phyloP scores from a whole-genome alignment of 2,797 vertebrate genomes.

The Alosa sapidissima region DNA sequence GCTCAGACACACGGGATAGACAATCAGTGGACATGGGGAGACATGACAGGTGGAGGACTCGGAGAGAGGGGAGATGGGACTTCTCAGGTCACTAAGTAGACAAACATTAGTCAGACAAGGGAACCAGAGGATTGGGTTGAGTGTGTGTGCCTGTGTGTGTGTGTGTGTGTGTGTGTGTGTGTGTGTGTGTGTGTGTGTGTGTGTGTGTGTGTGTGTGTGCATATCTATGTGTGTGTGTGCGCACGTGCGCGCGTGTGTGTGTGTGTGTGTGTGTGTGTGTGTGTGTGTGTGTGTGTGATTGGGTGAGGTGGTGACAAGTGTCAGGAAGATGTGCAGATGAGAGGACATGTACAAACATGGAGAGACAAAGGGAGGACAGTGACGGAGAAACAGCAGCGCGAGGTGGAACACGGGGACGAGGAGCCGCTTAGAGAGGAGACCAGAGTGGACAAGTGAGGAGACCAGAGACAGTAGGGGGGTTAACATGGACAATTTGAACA shows the following conservation, averaged over 20 bases:
- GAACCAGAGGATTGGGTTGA: neutral
- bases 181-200: neutral
- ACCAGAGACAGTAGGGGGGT: neutral
- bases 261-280: neutral
- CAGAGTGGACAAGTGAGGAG: neutral
- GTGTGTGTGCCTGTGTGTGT: neutral
- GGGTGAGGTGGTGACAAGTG: neutral
- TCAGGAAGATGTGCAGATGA: neutral
- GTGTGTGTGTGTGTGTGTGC: neutral
- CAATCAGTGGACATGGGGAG: neutral
- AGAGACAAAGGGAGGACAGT: neutral
- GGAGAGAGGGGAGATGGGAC: neutral
- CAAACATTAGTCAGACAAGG: neutral
- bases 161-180: neutral
- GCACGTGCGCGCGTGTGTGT: neutral
- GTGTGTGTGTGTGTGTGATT: conserved; percentile 9
- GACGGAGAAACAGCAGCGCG: neutral
- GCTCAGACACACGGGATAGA: too few species aligned
- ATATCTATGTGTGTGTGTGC: neutral
- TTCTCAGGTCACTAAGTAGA: neutral
- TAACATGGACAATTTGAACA: too few species aligned
- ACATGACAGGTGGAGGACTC: neutral
- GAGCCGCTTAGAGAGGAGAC: neutral
- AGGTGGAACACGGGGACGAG: neutral
- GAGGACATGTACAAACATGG: neutral